A percentile compares a stretch with the other conserved stretches of the same genome.
These are phyloP conservation scores for Ophioninae sp. DNA, from an alignment of 2,888 invertebrate genomes.

Conservation along the genomic window DNA sequence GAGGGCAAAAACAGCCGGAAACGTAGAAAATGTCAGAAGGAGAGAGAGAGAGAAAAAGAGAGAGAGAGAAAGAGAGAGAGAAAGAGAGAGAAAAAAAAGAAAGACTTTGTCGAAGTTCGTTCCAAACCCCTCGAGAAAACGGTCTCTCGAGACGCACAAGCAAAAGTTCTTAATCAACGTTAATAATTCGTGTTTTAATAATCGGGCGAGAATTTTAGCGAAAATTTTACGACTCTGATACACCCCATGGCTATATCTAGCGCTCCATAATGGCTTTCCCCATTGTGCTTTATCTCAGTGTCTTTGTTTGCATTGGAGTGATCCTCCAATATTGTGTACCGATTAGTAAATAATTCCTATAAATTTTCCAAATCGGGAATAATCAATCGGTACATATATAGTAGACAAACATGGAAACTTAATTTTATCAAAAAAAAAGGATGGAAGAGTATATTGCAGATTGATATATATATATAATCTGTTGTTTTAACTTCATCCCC, in stretches of 20 bases:
- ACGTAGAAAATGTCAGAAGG: too few species aligned
- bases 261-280: background rate
- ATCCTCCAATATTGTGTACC: too few species aligned
- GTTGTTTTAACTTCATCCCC: too few species aligned
- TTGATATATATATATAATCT: too few species aligned
- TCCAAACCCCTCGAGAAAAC: conserved; percentile 24
- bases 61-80: background rate
- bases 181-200: conserved; percentile 30
- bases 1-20: too few species aligned
- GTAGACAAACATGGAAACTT: too few species aligned
- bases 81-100: too few species aligned
- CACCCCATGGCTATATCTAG: background rate
- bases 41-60: background rate
- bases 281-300: background rate
- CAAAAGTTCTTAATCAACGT: conserved; percentile 23
- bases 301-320: background rate
- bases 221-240: conserved; percentile 25
- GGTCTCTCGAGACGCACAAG: background rate
- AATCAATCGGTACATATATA: too few species aligned
- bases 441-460: too few species aligned
- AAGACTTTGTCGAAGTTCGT: background rate
- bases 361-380: too few species aligned
- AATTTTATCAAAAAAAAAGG: too few species aligned
- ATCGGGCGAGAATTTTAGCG: conserved; percentile 28
- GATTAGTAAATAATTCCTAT: too few species aligned